Evolutionary conservation across 2,113 vertebrate species (phyloP).

Genomic region (Gymnobelideus leadbeateri): DNA sequence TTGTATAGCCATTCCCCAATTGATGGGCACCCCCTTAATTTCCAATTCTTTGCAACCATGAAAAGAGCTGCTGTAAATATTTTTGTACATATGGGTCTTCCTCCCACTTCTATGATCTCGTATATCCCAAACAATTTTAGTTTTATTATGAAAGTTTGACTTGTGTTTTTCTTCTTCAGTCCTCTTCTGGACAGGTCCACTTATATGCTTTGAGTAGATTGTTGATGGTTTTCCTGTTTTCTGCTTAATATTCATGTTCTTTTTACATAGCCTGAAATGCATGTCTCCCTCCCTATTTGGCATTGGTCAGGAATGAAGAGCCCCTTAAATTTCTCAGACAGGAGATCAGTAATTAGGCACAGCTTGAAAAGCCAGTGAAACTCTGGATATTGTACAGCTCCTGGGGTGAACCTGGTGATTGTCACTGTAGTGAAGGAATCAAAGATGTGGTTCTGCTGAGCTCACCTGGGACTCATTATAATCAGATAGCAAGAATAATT

Average conservation of each 20-base stretch:
- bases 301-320: slow-evolving; percentile 58
- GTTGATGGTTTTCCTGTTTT: slow-evolving; percentile 20
- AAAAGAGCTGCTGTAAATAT: too few species aligned
- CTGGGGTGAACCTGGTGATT: slow-evolving; percentile 24
- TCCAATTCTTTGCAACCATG: too few species aligned
- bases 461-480: slow-evolving; percentile 15
- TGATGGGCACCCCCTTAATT: too few species aligned
- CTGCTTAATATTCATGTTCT: slow-evolving; percentile 65
- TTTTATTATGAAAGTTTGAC: slow-evolving; percentile 34
- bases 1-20: too few species aligned
- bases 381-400: slow-evolving; percentile 10
- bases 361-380: slow-evolving; percentile 60
- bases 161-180: slow-evolving; percentile 35
- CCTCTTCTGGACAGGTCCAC: background rate
- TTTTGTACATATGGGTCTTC: too few species aligned
- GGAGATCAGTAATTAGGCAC: slow-evolving; percentile 50
- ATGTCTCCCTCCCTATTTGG: slow-evolving; percentile 19
- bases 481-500: slow-evolving; percentile 50
- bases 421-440: background rate
- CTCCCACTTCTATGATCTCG: too few species aligned
- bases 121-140: too few species aligned
- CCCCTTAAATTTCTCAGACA: slow-evolving; percentile 27
- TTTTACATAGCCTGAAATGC: slow-evolving; percentile 58
- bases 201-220: background rate
- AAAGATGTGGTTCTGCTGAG: slow-evolving; percentile 20